Conservation (phyloP, 1,140 invertebrate species). For the Cydia splendana region DNA sequence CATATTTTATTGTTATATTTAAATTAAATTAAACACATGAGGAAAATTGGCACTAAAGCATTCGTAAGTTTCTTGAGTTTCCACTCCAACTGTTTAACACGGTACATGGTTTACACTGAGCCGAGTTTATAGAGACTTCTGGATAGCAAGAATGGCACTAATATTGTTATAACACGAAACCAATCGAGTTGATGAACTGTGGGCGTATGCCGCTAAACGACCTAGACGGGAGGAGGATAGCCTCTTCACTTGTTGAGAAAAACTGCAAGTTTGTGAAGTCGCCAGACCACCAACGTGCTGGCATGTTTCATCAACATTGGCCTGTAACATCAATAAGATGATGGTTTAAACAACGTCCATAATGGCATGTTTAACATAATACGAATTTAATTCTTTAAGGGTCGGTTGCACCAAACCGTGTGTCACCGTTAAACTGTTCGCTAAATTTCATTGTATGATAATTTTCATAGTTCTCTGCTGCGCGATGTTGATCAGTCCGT, state of each 20-base stretch:
- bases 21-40: not conserved
- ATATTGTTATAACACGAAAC: slow-evolving; percentile 30
- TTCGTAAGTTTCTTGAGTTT: not conserved
- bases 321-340: too few species aligned
- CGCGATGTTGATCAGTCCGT: too few species aligned
- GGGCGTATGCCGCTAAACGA: slow-evolving; percentile 30
- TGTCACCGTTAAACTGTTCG: too few species aligned
- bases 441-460: too few species aligned
- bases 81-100: slow-evolving; percentile 12
- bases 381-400: too few species aligned
- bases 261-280: not conserved
- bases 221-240: not conserved
- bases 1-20: too few species aligned
- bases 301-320: too few species aligned
- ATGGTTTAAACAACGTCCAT: too few species aligned
- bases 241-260: not conserved
- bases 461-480: too few species aligned
- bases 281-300: too few species aligned
- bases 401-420: too few species aligned
- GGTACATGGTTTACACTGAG: not conserved
- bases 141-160: slow-evolving; percentile 19
- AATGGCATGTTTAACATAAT: too few species aligned
- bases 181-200: slow-evolving; percentile 31
- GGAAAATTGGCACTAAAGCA: not conserved
- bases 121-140: not conserved